Evolutionary conservation across 2,888 invertebrate genomes (phyloP).

Genomic region (Leptura quadrifasciata): DNA sequence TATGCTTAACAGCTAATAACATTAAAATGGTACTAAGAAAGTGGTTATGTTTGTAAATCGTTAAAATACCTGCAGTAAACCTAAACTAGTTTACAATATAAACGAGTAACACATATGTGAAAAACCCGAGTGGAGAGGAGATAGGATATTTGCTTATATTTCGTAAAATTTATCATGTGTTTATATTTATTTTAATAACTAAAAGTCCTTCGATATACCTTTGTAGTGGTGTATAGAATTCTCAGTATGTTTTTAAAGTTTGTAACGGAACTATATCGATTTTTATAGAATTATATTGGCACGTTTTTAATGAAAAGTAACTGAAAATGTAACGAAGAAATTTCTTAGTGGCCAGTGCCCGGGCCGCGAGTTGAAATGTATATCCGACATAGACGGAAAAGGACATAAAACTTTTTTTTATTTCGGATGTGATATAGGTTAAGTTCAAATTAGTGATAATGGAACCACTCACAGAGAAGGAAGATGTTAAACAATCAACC

Average conservation of each 20-base stretch:
- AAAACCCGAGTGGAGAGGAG: background rate
- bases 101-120: conserved; percentile 5
- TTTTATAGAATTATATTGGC: conserved; percentile 6
- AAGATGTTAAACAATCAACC: background rate
- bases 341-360: conserved; percentile 1
- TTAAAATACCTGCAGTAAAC: conserved; percentile 29
- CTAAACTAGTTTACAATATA: background rate
- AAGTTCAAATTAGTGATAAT: conserved; percentile 22
- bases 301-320: conserved; percentile 21
- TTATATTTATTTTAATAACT: conserved; percentile 34
- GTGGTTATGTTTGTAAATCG: conserved; percentile 21
- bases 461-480: background rate
- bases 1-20: background rate
- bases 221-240: background rate
- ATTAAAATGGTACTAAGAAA: conserved; percentile 4
- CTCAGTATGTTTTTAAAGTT: conserved; percentile 6
- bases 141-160: conserved; percentile 37
- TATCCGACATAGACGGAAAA: conserved; percentile 29
- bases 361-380: conserved; percentile 27
- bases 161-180: conserved; percentile 34
- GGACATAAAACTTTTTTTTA: conserved; percentile 8
- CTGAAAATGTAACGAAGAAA: background rate
- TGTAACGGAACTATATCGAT: background rate
- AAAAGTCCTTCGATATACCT: conserved; percentile 27
- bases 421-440: background rate